phyloP scores from a whole-genome alignment of 2,113 vertebrate genomes.

The Serinus canaria region DNA sequence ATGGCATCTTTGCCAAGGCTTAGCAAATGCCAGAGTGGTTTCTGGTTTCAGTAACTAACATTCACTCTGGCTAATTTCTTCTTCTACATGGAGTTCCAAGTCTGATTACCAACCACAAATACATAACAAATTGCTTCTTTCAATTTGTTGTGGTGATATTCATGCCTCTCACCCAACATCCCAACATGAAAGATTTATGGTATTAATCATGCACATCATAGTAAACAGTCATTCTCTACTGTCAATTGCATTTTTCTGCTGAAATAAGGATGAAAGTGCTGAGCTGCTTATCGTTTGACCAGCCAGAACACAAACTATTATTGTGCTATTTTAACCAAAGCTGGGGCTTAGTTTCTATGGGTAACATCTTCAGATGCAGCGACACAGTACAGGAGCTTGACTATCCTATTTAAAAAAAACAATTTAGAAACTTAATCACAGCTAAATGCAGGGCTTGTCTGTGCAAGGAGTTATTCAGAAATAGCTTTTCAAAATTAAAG shows the following conservation, averaged over 20 bases:
- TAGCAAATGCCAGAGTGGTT: neutral
- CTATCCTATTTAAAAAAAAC: constrained; percentile 35
- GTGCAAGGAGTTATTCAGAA: neutral
- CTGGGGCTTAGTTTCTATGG: constrained; percentile 32
- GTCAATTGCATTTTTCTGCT: constrained; percentile 30
- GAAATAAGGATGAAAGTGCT: constrained; percentile 41
- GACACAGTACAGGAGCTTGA: neutral
- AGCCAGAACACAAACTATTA: constrained; percentile 31
- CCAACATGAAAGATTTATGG: constrained; percentile 38
- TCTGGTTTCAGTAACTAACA: neutral
- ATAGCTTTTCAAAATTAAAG: neutral
- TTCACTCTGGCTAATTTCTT: neutral
- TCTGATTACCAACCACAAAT: neutral
- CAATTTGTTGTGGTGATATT: constrained; percentile 3
- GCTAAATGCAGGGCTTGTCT: neutral
- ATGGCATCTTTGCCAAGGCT: constrained; percentile 21
- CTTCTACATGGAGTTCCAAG: neutral
- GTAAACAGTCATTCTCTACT: constrained; percentile 39
- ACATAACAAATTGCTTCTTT: constrained; percentile 24
- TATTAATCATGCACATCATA: constrained; percentile 46
- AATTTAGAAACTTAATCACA: constrained; percentile 30
- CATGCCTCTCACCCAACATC: constrained; percentile 13
- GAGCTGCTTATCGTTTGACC: constrained; percentile 28
- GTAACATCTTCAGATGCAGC: constrained; percentile 6
- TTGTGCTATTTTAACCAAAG: constrained; percentile 37